These are phyloP conservation scores for Beroe ovata DNA, from an alignment of 37 sponge, comb jelly and placozoan genomes.

Conservation along the genomic window DNA sequence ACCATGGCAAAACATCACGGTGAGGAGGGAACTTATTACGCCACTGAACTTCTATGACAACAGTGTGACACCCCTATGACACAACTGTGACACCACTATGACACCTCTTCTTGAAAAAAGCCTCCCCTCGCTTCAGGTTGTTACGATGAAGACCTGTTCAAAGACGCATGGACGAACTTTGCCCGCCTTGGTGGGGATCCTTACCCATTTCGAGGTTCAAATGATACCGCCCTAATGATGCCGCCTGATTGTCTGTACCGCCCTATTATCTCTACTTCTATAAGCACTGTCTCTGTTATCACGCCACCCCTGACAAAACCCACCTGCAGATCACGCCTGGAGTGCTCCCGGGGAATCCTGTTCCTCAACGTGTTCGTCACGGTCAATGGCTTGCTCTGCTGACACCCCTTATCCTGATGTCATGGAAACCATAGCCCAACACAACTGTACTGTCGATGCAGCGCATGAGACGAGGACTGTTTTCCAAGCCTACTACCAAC, in stretches of 20 bases:
- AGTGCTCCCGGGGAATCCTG: slow-evolving; percentile 32
- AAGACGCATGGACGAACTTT: not conserved
- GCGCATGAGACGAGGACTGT: not conserved
- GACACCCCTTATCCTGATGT: slow-evolving; percentile 38
- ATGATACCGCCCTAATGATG: no score
- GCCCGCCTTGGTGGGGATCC: not conserved
- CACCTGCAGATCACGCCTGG: slow-evolving; percentile 23
- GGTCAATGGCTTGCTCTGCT: not conserved
- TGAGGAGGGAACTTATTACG: no score
- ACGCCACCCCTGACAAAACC: not conserved
- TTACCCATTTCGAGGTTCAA: not conserved
- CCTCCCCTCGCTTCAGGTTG: not conserved
- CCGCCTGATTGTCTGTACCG: no score
- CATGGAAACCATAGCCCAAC: slow-evolving; percentile 35
- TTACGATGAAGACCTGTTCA: not conserved
- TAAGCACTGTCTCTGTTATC: no score
- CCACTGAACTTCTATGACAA: no score
- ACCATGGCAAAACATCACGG: not conserved
- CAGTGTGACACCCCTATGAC: not conserved
- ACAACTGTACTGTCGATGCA: not conserved
- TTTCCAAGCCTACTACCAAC: not conserved
- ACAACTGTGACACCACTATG: not conserved
- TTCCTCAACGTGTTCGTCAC: not conserved
- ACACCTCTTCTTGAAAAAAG: no score
- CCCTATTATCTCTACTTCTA: no score